A percentile compares a stretch with the other conserved stretches of the same genome.
These are phyloP conservation scores for Thecophora atra DNA, from an alignment of 2,888 invertebrate species.

Conservation along the genomic window DNA sequence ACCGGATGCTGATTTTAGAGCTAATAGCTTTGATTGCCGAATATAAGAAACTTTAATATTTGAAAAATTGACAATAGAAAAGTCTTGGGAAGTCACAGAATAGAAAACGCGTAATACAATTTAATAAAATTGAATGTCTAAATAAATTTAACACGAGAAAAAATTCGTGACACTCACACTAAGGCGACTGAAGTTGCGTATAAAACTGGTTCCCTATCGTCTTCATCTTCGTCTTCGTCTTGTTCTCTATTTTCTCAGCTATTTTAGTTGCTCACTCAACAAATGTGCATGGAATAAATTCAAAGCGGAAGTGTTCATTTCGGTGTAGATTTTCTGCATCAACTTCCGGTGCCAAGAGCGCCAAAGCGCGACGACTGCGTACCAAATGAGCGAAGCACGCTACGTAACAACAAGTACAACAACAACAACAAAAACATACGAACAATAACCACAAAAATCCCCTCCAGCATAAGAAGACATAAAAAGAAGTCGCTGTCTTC, in stretches of 20 bases:
- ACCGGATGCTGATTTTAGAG: too few relatives aligned
- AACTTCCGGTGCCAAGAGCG: conserved; percentile 27
- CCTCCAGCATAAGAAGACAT: background rate
- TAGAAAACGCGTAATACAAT: too few relatives aligned
- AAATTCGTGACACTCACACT: background rate
- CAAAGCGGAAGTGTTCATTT: conserved; percentile 36
- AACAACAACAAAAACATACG: background rate
- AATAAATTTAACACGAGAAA: background rate
- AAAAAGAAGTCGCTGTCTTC: background rate
- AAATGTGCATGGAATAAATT: conserved; percentile 36
- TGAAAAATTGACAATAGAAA: too few relatives aligned
- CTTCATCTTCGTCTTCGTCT: background rate
- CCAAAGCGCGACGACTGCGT: background rate
- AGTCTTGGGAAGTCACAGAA: too few relatives aligned
- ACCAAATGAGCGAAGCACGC: conserved; percentile 4
- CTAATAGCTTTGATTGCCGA: too few relatives aligned
- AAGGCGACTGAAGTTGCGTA: background rate
- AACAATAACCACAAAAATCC: too few relatives aligned
- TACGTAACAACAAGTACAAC: conserved; percentile 9
- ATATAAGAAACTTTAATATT: too few relatives aligned
- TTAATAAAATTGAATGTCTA: too few relatives aligned
- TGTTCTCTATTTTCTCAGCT: conserved; percentile 7
- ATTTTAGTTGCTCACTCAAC: background rate
- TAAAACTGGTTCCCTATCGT: background rate
- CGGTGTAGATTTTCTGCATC: conserved; percentile 25